These are phyloP conservation scores for Tachina fera DNA, from an alignment of 2,888 invertebrate genomes.

Conservation along the genomic window DNA sequence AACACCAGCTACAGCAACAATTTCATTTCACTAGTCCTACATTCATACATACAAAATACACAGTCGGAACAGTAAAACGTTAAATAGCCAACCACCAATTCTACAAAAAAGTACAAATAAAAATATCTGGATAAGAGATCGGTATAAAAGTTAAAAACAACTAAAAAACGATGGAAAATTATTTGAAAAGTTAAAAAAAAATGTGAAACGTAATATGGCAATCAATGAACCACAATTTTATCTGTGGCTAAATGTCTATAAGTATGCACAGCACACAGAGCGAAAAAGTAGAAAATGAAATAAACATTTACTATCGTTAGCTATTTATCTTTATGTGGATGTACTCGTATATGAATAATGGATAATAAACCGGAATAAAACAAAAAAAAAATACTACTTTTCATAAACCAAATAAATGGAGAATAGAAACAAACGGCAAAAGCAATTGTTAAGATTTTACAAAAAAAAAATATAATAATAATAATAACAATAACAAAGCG, in stretches of 20 bases:
- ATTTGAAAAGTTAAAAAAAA: constrained; percentile 41
- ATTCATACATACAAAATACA: not conserved
- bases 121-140: constrained; percentile 35
- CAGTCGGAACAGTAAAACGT: constrained; percentile 61
- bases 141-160: constrained; percentile 36
- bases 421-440: constrained; percentile 42
- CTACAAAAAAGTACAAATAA: constrained; percentile 10
- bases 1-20: constrained; percentile 28
- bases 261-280: constrained; percentile 45
- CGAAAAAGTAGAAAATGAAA: constrained; percentile 55
- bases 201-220: constrained; percentile 51
- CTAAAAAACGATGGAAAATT: constrained; percentile 41
- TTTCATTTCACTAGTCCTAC: constrained; percentile 13
- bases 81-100: constrained; percentile 59
- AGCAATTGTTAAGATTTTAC: constrained; percentile 13
- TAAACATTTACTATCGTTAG: constrained; percentile 67
- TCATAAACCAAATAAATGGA: constrained; percentile 25
- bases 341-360: constrained; percentile 58
- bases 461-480: not conserved
- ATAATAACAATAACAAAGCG: not conserved
- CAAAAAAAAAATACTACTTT: constrained; percentile 23
- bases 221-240: constrained; percentile 71
- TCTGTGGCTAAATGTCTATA: constrained; percentile 65
- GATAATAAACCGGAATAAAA: constrained; percentile 52
- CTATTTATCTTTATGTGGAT: constrained; percentile 71